phyloP scores from a whole-genome alignment of 1,140 invertebrate genomes.

The Meloidogyne chitwoodi region DNA sequence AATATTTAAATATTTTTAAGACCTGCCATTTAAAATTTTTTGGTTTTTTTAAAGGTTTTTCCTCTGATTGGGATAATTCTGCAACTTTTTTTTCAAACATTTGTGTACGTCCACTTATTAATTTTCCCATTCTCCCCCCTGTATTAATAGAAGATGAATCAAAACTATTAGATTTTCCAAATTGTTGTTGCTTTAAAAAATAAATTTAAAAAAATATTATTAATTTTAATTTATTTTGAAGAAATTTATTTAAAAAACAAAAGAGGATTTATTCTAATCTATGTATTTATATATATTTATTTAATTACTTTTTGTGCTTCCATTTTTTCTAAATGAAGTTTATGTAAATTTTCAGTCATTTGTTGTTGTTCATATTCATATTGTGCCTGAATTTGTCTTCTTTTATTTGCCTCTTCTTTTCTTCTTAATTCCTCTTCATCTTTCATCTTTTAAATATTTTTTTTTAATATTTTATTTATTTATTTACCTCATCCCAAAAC shows the following conservation, averaged over 20 bases:
- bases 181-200: neutral
- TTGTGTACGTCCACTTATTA: conserved; percentile 38
- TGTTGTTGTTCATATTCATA: conserved; percentile 35
- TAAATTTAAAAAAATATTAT: neutral
- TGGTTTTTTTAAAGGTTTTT: conserved; percentile 32
- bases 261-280: too few relatives aligned
- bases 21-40: conserved; percentile 47
- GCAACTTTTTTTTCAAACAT: conserved; percentile 40
- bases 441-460: conserved; percentile 33
- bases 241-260: too few relatives aligned
- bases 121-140: conserved; percentile 28
- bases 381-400: conserved; percentile 34
- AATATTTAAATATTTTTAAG: neutral
- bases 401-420: conserved; percentile 28
- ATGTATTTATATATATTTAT: too few relatives aligned
- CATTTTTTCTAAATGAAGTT: conserved; percentile 20
- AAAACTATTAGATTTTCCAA: neutral
- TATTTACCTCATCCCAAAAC: conserved; percentile 48
- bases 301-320: neutral
- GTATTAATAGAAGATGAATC: neutral
- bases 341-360: conserved; percentile 35
- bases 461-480: neutral
- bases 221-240: too few relatives aligned
- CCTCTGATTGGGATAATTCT: conserved; percentile 9
- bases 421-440: conserved; percentile 41